Evolutionary conservation across 2,113 vertebrate species (phyloP).

Genomic region (Cavia porcellus): DNA sequence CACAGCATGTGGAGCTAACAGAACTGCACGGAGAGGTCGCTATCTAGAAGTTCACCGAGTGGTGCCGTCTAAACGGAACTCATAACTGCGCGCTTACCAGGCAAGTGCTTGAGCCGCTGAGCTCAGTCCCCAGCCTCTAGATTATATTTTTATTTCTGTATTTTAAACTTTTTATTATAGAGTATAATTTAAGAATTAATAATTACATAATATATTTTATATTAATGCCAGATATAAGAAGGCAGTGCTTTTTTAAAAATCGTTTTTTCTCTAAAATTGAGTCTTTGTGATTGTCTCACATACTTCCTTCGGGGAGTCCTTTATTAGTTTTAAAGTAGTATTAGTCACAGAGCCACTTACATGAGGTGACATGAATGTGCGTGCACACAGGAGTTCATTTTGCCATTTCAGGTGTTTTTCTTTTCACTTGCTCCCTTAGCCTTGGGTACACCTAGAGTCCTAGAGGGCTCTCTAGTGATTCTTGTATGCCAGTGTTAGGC

Average conservation of each 20-base stretch:
- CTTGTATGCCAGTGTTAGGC: slow-evolving; percentile 18
- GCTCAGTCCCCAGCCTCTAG: background rate
- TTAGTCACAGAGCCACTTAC: background rate
- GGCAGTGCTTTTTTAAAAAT: background rate
- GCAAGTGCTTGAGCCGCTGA: too few species aligned
- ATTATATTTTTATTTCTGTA: slow-evolving; percentile 16
- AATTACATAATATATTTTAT: slow-evolving; percentile 44
- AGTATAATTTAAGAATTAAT: background rate
- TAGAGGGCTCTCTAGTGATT: slow-evolving; percentile 35
- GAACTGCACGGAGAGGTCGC: slow-evolving; percentile 14
- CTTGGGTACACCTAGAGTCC: background rate
- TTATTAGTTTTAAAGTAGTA: background rate
- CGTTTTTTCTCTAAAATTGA: slow-evolving; percentile 56
- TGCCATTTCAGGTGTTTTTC: background rate
- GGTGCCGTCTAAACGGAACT: background rate
- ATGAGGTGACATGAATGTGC: slow-evolving; percentile 55
- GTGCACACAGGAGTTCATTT: slow-evolving; percentile 43
- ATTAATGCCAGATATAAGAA: background rate
- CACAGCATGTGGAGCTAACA: background rate
- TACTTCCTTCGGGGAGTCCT: slow-evolving; percentile 17
- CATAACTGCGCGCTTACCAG: too few species aligned
- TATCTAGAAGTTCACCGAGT: background rate
- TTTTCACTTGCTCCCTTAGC: background rate
- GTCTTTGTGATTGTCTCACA: slow-evolving; percentile 32
- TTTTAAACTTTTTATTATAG: slow-evolving; percentile 60